Evolutionary conservation across 2,113 vertebrate species (phyloP).

Genomic region (Spea bombifrons): DNA sequence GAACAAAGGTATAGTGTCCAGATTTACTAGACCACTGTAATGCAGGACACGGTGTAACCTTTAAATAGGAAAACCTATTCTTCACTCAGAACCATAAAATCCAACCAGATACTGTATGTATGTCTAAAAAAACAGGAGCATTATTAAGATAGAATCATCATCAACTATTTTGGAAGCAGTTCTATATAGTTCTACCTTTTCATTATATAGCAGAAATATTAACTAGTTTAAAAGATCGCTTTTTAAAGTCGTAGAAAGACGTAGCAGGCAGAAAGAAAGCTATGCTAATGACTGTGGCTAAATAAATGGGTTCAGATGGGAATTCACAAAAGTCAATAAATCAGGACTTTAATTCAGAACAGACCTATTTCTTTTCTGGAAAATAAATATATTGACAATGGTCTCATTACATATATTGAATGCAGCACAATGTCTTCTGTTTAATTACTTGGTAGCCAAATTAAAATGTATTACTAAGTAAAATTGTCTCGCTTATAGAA

Average conservation of each 20-base stretch:
- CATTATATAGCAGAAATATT: background rate
- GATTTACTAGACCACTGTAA: too few relatives aligned
- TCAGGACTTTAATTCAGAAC: background rate
- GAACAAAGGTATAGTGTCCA: too few relatives aligned
- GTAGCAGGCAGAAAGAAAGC: background rate
- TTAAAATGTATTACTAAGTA: background rate
- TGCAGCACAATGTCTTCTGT: background rate
- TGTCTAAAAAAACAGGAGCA: too few relatives aligned
- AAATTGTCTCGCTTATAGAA: background rate
- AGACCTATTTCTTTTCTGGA: background rate
- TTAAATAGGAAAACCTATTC: too few relatives aligned
- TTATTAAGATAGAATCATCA: too few relatives aligned
- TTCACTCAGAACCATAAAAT: too few relatives aligned
- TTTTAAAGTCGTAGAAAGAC: background rate
- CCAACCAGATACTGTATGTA: too few relatives aligned
- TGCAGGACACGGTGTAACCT: too few relatives aligned
- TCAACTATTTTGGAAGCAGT: too few relatives aligned
- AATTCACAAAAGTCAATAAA: background rate
- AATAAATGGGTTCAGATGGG: background rate
- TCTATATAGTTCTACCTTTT: too few relatives aligned
- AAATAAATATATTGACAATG: slow-evolving; percentile 7
- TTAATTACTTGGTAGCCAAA: background rate
- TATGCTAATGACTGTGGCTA: background rate
- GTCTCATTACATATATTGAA: background rate
- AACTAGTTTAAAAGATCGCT: background rate